These are phyloP conservation scores for Motacilla tschutschensis DNA, from an alignment of 2,113 vertebrate species.

Conservation along the genomic window DNA sequence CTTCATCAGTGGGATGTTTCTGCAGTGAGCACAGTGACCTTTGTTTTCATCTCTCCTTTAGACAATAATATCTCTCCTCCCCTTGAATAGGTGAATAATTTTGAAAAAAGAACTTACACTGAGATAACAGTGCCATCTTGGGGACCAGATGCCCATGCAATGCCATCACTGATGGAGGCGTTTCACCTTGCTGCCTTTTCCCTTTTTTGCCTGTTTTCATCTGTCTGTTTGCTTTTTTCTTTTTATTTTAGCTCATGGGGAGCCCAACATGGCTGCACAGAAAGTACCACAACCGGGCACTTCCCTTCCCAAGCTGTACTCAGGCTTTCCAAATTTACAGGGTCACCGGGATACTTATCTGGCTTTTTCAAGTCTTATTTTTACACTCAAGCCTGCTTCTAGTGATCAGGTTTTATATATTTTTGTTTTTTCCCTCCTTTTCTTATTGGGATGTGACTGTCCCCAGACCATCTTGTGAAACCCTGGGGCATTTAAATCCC, in stretches of 20 bases:
- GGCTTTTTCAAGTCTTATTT: not conserved
- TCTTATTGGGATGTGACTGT: not conserved
- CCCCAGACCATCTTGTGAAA: not conserved
- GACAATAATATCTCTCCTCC: not conserved
- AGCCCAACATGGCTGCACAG: not conserved
- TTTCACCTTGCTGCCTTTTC: not conserved
- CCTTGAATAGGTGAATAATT: not conserved
- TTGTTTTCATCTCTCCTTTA: not conserved
- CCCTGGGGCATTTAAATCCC: not conserved
- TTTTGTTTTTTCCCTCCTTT: rapidly evolving
- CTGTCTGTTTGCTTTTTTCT: not conserved
- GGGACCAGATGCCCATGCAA: not conserved
- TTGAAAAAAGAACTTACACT: not conserved
- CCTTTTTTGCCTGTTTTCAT: not conserved
- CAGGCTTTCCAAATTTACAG: not conserved
- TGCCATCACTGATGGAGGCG: rapidly evolving
- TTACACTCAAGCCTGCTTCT: not conserved
- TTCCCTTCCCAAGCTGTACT: not conserved
- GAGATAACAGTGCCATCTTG: not conserved
- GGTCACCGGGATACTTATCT: not conserved
- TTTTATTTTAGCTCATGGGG: not conserved
- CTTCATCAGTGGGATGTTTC: not conserved
- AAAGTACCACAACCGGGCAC: not conserved
- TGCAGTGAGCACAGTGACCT: rapidly evolving
- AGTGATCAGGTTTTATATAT: not conserved